Percentiles rank a stretch among this genome's conserved stretches.
Conservation (phyloP, 2,797 vertebrate species). For the Sebastes alutus region DNA sequence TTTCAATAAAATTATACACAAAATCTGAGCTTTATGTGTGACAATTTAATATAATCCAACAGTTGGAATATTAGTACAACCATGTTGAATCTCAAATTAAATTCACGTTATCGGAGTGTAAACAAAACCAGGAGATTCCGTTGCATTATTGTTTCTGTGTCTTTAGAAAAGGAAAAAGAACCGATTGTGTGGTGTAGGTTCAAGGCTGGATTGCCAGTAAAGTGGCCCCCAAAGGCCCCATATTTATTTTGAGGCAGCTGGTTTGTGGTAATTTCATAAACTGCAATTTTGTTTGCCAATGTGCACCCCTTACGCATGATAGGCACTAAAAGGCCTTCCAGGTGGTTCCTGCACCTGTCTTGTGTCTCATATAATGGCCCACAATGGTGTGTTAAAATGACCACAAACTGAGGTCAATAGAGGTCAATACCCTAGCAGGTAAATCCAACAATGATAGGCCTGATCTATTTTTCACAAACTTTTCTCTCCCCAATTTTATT, state of each 20-base stretch:
- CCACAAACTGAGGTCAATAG: not conserved
- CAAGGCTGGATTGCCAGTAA: not conserved
- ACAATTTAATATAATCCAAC: not conserved
- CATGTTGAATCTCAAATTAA: not conserved
- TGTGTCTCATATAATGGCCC: too few species aligned
- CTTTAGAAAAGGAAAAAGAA: not conserved
- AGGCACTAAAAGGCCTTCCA: not conserved
- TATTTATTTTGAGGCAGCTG: not conserved
- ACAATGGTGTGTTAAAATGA: not conserved
- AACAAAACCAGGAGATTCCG: not conserved
- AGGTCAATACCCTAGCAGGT: too few species aligned
- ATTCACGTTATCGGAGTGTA: not conserved
- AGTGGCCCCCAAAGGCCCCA: not conserved
- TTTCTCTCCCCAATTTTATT: not conserved
- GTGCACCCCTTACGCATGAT: not conserved
- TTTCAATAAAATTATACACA: not conserved
- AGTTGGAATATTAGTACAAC: not conserved
- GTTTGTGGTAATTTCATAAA: too few species aligned
- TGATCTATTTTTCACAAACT: too few species aligned
- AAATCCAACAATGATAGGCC: too few species aligned
- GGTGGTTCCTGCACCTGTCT: not conserved
- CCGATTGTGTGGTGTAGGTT: fast-evolving
- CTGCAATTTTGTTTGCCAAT: too few species aligned
- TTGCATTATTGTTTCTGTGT: not conserved
- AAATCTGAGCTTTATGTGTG: not conserved